Evolutionary conservation across 2,888 invertebrate species (phyloP), one percentile per base, ranked within the genome.

Genomic region (Formica aserva): DNA sequence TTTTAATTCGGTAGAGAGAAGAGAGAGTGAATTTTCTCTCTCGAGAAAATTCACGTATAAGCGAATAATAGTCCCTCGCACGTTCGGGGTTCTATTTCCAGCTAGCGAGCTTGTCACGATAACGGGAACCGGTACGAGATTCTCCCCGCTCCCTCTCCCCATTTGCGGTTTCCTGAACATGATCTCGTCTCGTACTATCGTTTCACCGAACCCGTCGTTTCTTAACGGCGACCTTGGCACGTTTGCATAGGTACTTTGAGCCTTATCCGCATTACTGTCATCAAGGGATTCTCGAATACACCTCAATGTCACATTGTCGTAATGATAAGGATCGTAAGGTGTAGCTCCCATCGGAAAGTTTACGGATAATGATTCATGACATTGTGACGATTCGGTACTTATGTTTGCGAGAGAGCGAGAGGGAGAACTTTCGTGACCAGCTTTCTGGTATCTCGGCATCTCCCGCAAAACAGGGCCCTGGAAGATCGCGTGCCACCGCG

Each of bases 401-500:
- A 45, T 13, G 63, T 35, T 26, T 18, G 80, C 65, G 41, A 63
- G 26, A 77, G 71, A 67, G 84, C 65, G 69, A 85, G 83, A 86
- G 60, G 86, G 86, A 85, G 83, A 87, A 87, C 91, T 91, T 93
- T 93, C 94, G 94, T 94, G 94, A 94, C 94, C 92, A 81, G 83
- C 90, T 90, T 91, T 92, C 87, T 92, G 86, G 88, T 94, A 94
- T 94, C 94, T 93, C 92, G 92, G 89, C 92, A 94, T 94, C 94
- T 93, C 92, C 8, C n/a, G 52, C 52, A 52, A 29, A 86, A 86
- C 67, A 87, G 66, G 90, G 90, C 91, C 91, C 92, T 91, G 93
- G 92, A 93, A 92, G 91, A 94, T 94, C 93, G 94, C 94, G 94
- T 93, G 93, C 92, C 87, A 91, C 91, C 89, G 85, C 86, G 91